Evolutionary conservation across 2,888 invertebrate species (phyloP).

Genomic region (Seira ritae): DNA sequence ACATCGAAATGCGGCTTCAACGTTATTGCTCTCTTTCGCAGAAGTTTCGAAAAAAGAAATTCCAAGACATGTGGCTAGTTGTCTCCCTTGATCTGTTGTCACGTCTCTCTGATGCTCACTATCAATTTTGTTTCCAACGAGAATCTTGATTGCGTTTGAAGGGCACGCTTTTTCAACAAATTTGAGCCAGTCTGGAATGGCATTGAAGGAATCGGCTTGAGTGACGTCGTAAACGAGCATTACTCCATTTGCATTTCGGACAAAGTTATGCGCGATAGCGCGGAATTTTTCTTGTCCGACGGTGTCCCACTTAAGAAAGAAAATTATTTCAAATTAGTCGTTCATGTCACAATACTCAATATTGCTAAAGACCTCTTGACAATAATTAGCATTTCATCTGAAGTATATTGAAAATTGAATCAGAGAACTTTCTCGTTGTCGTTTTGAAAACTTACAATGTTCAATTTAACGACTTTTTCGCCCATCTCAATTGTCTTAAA

Average conservation of each 20-base stretch:
- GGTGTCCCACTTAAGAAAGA: conserved; percentile 68
- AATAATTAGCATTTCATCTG: background rate
- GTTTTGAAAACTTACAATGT: conserved; percentile 60
- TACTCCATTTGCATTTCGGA: conserved; percentile 69
- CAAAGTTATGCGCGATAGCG: conserved; percentile 70
- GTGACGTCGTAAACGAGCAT: conserved; percentile 71
- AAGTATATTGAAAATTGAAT: no score
- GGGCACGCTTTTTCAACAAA: conserved; percentile 65
- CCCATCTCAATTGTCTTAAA: conserved; percentile 68
- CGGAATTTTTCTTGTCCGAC: conserved; percentile 71
- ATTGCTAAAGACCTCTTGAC: background rate
- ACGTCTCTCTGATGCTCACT: conserved; percentile 55
- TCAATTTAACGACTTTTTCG: conserved; percentile 66
- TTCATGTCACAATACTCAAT: conserved; percentile 3
- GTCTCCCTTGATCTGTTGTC: conserved; percentile 62
- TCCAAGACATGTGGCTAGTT: conserved; percentile 37
- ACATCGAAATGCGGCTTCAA: conserved; percentile 63
- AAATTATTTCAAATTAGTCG: conserved; percentile 17
- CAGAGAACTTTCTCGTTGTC: background rate
- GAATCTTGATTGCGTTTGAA: conserved; percentile 62
- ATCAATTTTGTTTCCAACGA: conserved; percentile 71
- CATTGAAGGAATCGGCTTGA: conserved; percentile 60
- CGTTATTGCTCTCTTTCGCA: conserved; percentile 61
- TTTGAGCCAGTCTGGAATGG: conserved; percentile 66
- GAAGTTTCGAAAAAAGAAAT: conserved; percentile 64